Base-by-base conservation (phyloP, 2,888 invertebrate genomes). In the Drosophila diplacantha region DNA sequence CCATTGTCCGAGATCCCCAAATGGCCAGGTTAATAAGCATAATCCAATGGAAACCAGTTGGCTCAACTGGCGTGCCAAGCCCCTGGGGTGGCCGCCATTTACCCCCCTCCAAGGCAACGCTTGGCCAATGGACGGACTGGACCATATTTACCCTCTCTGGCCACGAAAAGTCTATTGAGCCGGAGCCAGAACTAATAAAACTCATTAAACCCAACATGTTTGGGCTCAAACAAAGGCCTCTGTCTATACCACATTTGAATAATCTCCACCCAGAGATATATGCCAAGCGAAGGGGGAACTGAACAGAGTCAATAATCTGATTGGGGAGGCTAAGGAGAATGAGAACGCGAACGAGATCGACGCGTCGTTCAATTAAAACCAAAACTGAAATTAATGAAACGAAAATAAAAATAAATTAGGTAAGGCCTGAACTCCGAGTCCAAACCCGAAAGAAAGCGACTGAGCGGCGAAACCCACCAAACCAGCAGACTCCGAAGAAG, bases 171-270 rank as follows among this genome's bases (percentile, higher is more conserved):
- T 38, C 66, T 44, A 52, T 53, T 59, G 43, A 66, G 43, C 50
- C 47, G 51, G 34, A 35, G 65, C 51, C 46, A 77, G 71, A 77
- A 75, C 75, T 69, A 78, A 77, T 81, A 78, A 81, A 78, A 78
- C 72, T 78, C 74, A 75, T 80, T 81, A 77, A 77, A 77, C 61
- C 60, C 70, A 78, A 78, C 81, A 81, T 78, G 78, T 78, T 77
- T 81, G 81, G 81, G 68, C 75, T 60, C 52, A 81, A 75, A 75
- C 81, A 78, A 75, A 69, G 66, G 68, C 70, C 78, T 69, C 67
- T 70, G 70, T 71, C 73, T 72, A 69, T 73, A 72, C 29, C 43
- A 47, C 47, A 59, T 78, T 75, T 78, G 70, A 80, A 78, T 81
- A 78, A 77, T 77, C 72, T 73, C 51, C 61, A 14, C 50, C 31